Base-by-base conservation (phyloP, 1,140 invertebrate genomes). In the Drosophila ohnishii region DNA sequence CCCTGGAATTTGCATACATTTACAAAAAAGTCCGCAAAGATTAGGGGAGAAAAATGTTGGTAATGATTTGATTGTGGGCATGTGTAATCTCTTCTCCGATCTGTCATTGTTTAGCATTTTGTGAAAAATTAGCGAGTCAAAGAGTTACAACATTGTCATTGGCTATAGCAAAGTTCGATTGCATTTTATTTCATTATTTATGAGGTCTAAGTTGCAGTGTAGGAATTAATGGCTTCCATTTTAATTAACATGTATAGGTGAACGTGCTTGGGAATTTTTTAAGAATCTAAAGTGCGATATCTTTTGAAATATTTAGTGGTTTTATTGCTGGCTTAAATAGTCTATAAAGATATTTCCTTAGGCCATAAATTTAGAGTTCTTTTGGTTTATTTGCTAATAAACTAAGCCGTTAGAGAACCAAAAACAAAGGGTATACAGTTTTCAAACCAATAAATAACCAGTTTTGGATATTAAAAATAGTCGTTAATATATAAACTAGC, bases 1-100 rank as follows among this genome's bases (percentile, higher is more conserved):
- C 69, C 39, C 34, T 44, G 75, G 75, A 71, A 87, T 87, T 87
- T 80, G 83, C 83, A 87, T 87, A 83, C 76, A 79, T 80, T 80
- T 77, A 76, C 30, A 76, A 62, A 77, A 22, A 69, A 14, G 0
- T 35, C 34, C 13, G 47, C 72, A 32, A 25, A 75, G 72, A 75
- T 75, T 75, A 55, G 25, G 47, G 53, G 13, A 66, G 61, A 75
- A 76, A 57, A 77, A 80, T 47, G 63, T 70, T 84, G 55, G 62
- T 76, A 84, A 82, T 83, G 60, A 82, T 84, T 83, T 79, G 65
- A 80, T 84, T 82, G 79, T 82, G 70, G 63, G 57, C 44, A 80
- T 80, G 79, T 76, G 80, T 76, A 80, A 84, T 60, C 80, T 50
- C 30, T 35, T 35, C 50, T 25, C 39, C 63, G 45, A 78, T 64